Base-by-base conservation (phyloP, 2,113 vertebrate species). In the Larimichthys polyactis region DNA sequence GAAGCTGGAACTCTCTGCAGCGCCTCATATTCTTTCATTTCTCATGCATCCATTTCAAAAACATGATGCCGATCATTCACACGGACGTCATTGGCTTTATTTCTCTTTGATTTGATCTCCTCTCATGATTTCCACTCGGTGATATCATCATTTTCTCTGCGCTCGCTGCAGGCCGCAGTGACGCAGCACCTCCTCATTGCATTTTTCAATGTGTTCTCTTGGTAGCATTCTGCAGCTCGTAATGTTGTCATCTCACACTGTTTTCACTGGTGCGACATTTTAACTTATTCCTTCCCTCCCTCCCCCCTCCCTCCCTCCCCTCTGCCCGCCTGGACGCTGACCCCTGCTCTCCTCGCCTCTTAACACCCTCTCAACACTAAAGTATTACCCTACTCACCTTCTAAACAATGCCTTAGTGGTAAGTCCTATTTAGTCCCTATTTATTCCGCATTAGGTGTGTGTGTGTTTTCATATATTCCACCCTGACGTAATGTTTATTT, bases 341-440 rank as follows among this genome's bases (percentile, higher is more conserved):
- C 92, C 92, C 92, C 90, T 94, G 91, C 91, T 93, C 91, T 90
- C 88, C 91, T 93, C 90, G 90, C 89, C 90, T 91, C 91, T 91
- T 92, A 90, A 93, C 93, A 92, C 92, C 92, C 91, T 92, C 93
- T 91, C 91, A 74, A 93, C 93, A 90, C 92, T 92, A 92, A 93
- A 94, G 93, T 94, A 94, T 94, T 94, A 94, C 87, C 93, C 93
- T 90, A 92, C 93, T 92, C 93, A 94, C 93, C 93, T 94, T 94
- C 92, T 94, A 94, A 94, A 94, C 93, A 94, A 94, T 94, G 92
- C 93, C 90, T 92, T 94, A 94, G 93, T 94, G 93, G 93, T 94
- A 94, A 94, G 93, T 94, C 89, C 88, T 87, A 32, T 89, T 89
- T 75, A 90, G 90, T 91, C 88, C 90, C 89, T 92, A 71, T 90